Percentiles rank a stretch among this genome's conserved stretches.
These are phyloP conservation scores for Melanocharis versteri DNA, from an alignment of 2,113 vertebrate species.

Conservation along the genomic window DNA sequence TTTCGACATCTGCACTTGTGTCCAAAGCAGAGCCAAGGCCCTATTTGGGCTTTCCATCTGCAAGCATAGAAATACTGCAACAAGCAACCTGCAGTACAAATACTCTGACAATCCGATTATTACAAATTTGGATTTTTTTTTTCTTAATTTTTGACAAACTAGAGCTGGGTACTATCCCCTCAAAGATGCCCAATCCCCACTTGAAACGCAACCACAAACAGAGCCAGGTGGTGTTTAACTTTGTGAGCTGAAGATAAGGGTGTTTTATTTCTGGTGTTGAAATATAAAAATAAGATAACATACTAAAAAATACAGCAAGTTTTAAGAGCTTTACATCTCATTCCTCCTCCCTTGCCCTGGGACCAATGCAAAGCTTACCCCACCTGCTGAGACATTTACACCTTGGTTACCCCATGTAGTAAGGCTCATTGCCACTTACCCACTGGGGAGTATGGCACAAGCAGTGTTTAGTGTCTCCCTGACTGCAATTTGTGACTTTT, in stretches of 20 bases:
- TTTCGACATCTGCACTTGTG: not conserved
- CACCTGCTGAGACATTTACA: not conserved
- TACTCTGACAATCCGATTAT: not conserved
- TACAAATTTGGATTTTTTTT: not conserved
- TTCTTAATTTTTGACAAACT: not conserved
- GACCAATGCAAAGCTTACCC: not conserved
- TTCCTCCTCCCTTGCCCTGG: not conserved
- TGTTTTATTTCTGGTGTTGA: not conserved
- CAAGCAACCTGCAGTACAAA: not conserved
- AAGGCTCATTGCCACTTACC: not conserved
- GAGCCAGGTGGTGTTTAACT: not conserved
- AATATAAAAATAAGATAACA: not conserved
- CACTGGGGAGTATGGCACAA: not conserved
- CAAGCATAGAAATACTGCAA: not conserved
- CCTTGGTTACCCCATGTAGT: rapidly evolving
- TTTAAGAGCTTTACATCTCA: not conserved
- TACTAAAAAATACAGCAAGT: not conserved
- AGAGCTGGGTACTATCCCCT: not conserved
- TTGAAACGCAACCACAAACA: not conserved
- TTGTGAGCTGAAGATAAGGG: not conserved
- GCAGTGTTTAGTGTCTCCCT: not conserved
- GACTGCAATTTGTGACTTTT: not conserved
- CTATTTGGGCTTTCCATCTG: not conserved
- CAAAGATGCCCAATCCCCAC: not conserved
- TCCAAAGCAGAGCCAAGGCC: not conserved